Evolutionary conservation across 1,140 invertebrate genomes (phyloP), one percentile per base, ranked within the genome.

Genomic region (Monochamus saltuarius): DNA sequence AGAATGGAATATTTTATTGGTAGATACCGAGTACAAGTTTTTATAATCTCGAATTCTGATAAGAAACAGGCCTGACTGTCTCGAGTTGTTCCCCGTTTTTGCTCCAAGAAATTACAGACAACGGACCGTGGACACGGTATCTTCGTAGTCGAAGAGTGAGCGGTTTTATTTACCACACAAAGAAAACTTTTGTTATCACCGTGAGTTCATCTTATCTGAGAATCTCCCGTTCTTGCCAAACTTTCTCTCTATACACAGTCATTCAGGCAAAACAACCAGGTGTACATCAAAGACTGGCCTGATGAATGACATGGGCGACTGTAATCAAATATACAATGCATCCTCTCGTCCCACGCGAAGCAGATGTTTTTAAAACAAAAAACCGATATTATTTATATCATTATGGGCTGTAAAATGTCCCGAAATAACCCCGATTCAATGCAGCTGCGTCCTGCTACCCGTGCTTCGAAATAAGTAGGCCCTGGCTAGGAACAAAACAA

Each of bases 281-380:
- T 59, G 47, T 45, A 60, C 29, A 37, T 52, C 11, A 39, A 22
- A 22, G 39, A 22, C 22, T 29, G 34, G 43, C 22, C 52, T 19
- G 37, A 60, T 46, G 37, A 54, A 34, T 59, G 40, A 59, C 56
- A 17, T 67, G 66, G 62, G 35, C 66, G 22, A 39, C 62, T 67
- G 66, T 62, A 60, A 67, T 67, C 62, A 60, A 59, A 59, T 29
- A 51, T 54, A 64, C 64, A 64, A 64, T 65, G 60, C 62, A 62
- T 60, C 62, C 36, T 56, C 40, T 45, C 45, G 55, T 56, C 64
- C 64, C 67, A 65, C 67, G 64, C 67, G 42, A 62, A 60, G 67
- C 62, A 68, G 66, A 69, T 69, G 66, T 68, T 66, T 65, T 65
- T 29, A 59, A 65, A 70, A 70, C 61, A 66, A 69, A 69, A 69